Conservation (phyloP, 2,113 vertebrate genomes). For the Prunella himalayana region DNA sequence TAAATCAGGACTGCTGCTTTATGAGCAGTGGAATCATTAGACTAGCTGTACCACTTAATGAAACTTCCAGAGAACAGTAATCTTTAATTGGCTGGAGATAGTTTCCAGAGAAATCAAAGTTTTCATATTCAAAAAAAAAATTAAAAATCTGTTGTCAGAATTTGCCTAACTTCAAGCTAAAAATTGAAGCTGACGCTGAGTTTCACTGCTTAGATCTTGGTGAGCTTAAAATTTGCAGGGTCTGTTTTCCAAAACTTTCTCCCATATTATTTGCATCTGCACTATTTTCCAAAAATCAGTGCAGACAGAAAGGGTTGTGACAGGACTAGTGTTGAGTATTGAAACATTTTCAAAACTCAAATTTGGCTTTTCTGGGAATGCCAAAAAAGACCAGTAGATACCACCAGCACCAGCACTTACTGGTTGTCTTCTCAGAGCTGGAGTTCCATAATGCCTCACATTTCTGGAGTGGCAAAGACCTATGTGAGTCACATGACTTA, state of each 20-base stretch:
- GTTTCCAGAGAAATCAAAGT: not conserved
- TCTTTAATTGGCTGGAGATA: not conserved
- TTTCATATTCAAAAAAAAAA: not conserved
- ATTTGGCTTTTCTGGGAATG: not conserved
- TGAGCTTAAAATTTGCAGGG: not conserved
- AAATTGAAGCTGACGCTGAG: not conserved
- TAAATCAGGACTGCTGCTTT: not conserved
- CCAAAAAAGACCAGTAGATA: not conserved
- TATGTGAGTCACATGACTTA: rapidly evolving
- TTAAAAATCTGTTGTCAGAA: not conserved
- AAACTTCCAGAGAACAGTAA: not conserved
- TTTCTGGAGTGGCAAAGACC: not conserved
- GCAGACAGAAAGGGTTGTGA: not conserved
- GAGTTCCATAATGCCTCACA: not conserved
- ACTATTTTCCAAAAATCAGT: not conserved
- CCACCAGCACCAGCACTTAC: not conserved
- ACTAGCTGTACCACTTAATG: not conserved
- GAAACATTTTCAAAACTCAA: not conserved
- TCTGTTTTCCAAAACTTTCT: not conserved
- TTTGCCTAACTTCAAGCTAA: not conserved
- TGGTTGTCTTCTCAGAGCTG: not conserved
- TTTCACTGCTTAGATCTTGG: not conserved
- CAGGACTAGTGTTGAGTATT: not conserved
- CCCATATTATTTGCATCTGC: not conserved
- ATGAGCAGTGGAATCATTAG: not conserved